A percentile compares a stretch with the other conserved stretches of the same genome.
These are phyloP conservation scores for Charadrius vociferus DNA, from an alignment of 2,113 vertebrate species.

Conservation along the genomic window DNA sequence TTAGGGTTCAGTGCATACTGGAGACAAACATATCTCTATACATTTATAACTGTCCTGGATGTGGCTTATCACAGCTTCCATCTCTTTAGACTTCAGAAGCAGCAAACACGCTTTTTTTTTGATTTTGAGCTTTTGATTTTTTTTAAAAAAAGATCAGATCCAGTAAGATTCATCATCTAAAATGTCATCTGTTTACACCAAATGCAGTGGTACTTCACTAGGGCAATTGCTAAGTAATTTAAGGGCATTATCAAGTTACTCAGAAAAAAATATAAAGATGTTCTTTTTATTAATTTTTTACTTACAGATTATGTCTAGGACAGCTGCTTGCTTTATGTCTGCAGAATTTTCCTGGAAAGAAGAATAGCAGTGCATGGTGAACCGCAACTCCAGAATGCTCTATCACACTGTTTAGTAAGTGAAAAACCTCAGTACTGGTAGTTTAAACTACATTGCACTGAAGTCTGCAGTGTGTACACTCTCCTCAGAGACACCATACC, in stretches of 20 bases:
- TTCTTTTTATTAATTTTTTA: background rate
- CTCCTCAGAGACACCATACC: background rate
- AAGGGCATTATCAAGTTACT: background rate
- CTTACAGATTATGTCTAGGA: constrained; percentile 91
- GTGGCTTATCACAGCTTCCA: background rate
- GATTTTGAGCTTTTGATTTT: background rate
- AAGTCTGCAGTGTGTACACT: fast-evolving
- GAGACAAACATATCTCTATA: background rate
- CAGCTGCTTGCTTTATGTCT: constrained; percentile 77
- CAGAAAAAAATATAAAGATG: background rate
- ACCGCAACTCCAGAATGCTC: background rate
- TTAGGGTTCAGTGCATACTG: background rate
- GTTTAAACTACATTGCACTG: background rate
- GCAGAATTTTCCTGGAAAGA: constrained; percentile 79
- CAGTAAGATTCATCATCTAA: background rate
- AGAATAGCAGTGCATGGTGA: background rate
- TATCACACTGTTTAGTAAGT: background rate
- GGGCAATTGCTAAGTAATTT: background rate
- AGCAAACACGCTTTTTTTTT: background rate
- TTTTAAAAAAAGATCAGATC: background rate
- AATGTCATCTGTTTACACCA: background rate
- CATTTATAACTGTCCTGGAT: background rate
- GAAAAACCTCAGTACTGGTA: background rate
- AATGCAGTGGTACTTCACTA: background rate
- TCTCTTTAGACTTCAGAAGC: background rate